Evolutionary conservation across 2,113 vertebrate species (phyloP).

Genomic region (Thryonomys swinderianus): DNA sequence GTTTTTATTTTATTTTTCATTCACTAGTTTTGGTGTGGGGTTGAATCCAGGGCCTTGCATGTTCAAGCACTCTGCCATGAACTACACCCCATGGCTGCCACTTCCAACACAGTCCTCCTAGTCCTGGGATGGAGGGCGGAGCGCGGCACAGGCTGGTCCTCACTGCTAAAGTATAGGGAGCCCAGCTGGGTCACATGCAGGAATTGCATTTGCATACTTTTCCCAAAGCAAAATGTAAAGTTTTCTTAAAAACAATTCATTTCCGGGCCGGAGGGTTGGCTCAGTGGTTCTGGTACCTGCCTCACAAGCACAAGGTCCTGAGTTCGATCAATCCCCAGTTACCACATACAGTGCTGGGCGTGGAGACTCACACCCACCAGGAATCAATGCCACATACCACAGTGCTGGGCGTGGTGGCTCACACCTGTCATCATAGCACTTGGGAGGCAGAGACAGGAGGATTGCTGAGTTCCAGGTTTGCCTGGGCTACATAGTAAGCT

Average conservation of each 20-base stretch:
- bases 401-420: too few relatives aligned
- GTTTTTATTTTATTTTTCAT: not conserved
- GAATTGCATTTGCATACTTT: not conserved
- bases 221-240: not conserved
- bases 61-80: not conserved
- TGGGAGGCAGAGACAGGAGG: too few relatives aligned
- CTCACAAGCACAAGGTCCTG: too few relatives aligned
- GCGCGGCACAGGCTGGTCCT: not conserved
- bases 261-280: too few relatives aligned
- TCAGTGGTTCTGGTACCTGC: too few relatives aligned
- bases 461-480: too few relatives aligned
- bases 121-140: not conserved
- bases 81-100: not conserved
- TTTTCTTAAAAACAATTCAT: not conserved
- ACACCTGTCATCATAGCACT: too few relatives aligned
- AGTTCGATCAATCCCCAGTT: too few relatives aligned
- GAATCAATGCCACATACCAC: too few relatives aligned
- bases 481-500: too few relatives aligned
- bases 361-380: too few relatives aligned
- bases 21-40: not conserved
- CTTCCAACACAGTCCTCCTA: not conserved
- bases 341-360: too few relatives aligned
- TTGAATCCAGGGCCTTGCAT: not conserved
- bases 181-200: not conserved
- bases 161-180: not conserved